Base-by-base conservation (phyloP, 2,888 invertebrate genomes). In the Watsonalla cultraria region DNA sequence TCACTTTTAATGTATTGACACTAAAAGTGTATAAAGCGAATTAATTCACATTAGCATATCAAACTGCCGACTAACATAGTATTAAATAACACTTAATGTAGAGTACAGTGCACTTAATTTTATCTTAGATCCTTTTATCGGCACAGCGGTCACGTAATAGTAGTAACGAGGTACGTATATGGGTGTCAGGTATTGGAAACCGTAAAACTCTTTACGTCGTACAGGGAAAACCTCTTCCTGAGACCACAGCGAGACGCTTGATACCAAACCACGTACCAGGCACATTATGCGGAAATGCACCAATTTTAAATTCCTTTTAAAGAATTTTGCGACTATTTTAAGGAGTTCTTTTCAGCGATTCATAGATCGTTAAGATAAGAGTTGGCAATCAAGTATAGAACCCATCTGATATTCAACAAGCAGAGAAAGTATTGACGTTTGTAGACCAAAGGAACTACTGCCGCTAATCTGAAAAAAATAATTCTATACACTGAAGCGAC, bases 191-290 rank as follows among this genome's bases (percentile, higher is more conserved):
- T 42, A 42, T 42, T 53, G 55, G 65, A 72, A 78, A 82, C 80
- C 84, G 83, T 88, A 88, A 89, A 88, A 86, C 78, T 79, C 81
- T 86, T 86, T 82, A 86, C 80, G 80, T 74, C 78, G 72, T 78
- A 89, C 89, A 89, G 67, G 75, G 84, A 86, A 89, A 89, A 66
- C 82, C 88, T 84, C 78, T 86, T 80, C 75, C 70, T 71, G 65
- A 61, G 60, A 65, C 70, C 70, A 66, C 61, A 65, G 69, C 71
- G 66, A 76, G 24, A 24, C 42, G 11, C 8, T 11, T 5, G 42
- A 42, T 5, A 42, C 42, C 67, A 69, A 58, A 61, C 69, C 68
- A 68, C 72, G 75, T 76, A 72, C 71, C 71, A 65, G 54, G 60
- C 58, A 64, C 65, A 61, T 65, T 65, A 68, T 62, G 62, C 65